A percentile compares a stretch with the other conserved stretches of the same genome.
phyloP scores from a whole-genome alignment of 2,113 vertebrate species.

The Lamprotornis superbus region DNA sequence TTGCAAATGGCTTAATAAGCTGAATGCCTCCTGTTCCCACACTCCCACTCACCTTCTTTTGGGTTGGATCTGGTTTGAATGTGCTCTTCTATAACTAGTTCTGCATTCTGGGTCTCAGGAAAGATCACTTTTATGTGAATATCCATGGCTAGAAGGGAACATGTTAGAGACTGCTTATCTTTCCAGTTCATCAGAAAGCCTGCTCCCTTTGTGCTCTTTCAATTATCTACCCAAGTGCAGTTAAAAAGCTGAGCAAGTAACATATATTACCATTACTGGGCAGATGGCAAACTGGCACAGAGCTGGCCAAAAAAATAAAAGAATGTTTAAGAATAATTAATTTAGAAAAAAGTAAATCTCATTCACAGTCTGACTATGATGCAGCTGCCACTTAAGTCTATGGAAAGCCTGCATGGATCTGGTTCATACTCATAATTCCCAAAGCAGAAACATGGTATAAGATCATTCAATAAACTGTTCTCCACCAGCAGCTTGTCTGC shows the following conservation, averaged over 20 bases:
- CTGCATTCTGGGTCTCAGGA: not conserved
- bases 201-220: not conserved
- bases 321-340: not conserved
- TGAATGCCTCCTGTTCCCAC: not conserved
- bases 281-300: not conserved
- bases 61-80: not conserved
- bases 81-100: not conserved
- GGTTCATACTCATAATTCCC: not conserved
- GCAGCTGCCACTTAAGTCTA: not conserved
- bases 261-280: not conserved
- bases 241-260: not conserved
- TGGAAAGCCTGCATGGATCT: not conserved
- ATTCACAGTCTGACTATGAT: not conserved
- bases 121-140: not conserved
- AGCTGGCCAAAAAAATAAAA: not conserved
- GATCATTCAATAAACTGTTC: not conserved
- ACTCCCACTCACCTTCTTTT: not conserved
- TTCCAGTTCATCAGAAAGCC: not conserved
- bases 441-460: not conserved
- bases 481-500: not conserved
- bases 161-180: not conserved
- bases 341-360: not conserved
- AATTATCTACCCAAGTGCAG: not conserved
- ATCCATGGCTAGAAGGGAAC: not conserved
- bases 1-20: not conserved